Evolutionary conservation across 2,888 invertebrate species (phyloP), one percentile per base, ranked within the genome.

Genomic region (Scaptomyza parva): DNA sequence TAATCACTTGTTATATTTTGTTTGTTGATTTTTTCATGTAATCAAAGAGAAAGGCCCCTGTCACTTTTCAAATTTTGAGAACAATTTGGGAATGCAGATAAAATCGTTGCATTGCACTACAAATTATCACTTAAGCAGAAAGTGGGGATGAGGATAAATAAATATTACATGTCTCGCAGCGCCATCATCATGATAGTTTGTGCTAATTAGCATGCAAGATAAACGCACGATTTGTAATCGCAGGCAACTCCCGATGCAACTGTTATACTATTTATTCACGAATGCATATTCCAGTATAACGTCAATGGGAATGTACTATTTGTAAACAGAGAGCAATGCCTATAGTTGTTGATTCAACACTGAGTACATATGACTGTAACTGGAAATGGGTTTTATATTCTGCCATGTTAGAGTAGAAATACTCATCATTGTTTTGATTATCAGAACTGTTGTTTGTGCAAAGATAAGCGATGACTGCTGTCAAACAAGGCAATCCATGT

Each of bases 401-500:
- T 14, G 24, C 37, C 12, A 3, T 24, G 11, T 35, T 30, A 30
- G 22, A 45, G 24, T 35, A 58, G 22, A 58, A 54, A n/a, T 17
- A 58, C 35, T 54, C 47, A 75, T 72, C 54, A 74, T 61, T 41
- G 28, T 37, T 52, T 61, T 60, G 50, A 40, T 35, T 54, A 69
- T 70, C 58, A 40, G n/a, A 68, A 53, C 57, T 40, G 48, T 72
- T 65, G 14, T 53, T 41, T 40, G 33, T 14, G 17, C 4, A 14
- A 26, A 33, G 72, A 71, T 67, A 67, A 61, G 60, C 57, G 30
- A 39, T 50, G 24, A 41, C 33, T 45, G 58, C 54, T 63, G 78
- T 61, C 70, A 59, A 62, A 86, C 80, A 76, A 61, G 65, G 60
- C 80, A 80, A 86, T 83, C 72, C 86, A 65, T 79, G 86, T 70